Evolutionary conservation across 1,140 invertebrate species (phyloP), one percentile per base, ranked within the genome.

Genomic region (Drosophila malerkotliana): DNA sequence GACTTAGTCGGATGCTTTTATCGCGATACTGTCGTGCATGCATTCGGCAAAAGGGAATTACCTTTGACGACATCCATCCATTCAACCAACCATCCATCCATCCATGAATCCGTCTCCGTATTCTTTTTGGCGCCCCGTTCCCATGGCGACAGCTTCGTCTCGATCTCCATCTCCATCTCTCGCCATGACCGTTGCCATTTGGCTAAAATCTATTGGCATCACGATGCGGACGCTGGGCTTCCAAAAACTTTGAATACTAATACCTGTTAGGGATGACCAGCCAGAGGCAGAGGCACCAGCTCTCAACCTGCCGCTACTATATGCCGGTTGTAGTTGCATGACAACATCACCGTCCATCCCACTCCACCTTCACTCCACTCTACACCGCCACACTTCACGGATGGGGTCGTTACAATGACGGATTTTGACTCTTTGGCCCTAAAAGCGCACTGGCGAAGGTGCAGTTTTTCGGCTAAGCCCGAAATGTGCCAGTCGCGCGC

Each of bases 241-340:
- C 82, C 75, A 87, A 85, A 85, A 71, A 34, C 80, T 61, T 62
- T 61, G 75, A 62, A 69, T 72, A 64, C 62, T 79, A 83, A 83
- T 84, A 85, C 81, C 81, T 85, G 81, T 85, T 85, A 84, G 82
- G 81, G 81, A 87, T 85, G 81, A 87, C 82, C 81, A 76, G 72
- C 72, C 72, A 18, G 10, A 14, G 34, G 69, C 69, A 73, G 54
- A 28, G 52, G 47, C 58, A 26, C 47, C 47, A 26, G 53, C 26
- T 28, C 26, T 62, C 72, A 72, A 61, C 62, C 61, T 64, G 55
- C 45, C 56, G 59, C 52, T 44, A 57, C 39, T 41, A 10, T 44
- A 44, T 69, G 69, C 72, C 69, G 69, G 69, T 52, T 73, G 26
- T 59, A 68, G 80, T 80, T 84, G 81, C 81, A 85, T 85, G 81